phyloP scores from a whole-genome alignment of 1,140 invertebrate genomes.

The Holcopasites calliopsidis region DNA sequence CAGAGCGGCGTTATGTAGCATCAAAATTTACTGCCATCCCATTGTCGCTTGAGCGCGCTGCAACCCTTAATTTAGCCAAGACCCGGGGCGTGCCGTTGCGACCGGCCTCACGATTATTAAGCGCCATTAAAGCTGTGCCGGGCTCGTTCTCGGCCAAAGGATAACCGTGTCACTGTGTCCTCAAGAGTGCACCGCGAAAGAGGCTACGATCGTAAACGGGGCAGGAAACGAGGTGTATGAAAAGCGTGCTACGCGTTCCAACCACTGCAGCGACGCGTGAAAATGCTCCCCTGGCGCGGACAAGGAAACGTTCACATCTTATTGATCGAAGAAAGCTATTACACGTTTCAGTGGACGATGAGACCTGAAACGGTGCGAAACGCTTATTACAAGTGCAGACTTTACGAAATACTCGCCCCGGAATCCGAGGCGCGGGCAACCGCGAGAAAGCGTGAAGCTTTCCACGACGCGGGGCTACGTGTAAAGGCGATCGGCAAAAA shows the following conservation, averaged over 20 bases:
- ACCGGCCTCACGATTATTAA: conserved; percentile 25
- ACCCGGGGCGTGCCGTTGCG: background rate
- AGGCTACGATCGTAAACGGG: conserved; percentile 34
- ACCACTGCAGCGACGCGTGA: background rate
- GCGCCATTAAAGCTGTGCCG: conserved; percentile 1
- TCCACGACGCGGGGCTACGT: too few species aligned
- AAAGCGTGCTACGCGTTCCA: conserved; percentile 10
- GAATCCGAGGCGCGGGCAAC: background rate
- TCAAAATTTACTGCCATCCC: conserved; percentile 4
- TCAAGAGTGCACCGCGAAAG: conserved; percentile 13
- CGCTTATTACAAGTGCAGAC: too few species aligned
- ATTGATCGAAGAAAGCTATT: too few species aligned
- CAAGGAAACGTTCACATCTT: too few species aligned
- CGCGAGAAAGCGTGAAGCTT: background rate
- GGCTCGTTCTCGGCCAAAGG: background rate
- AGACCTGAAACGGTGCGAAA: too few species aligned
- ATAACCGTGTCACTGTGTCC: conserved; percentile 24
- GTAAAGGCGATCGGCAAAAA: conserved; percentile 24
- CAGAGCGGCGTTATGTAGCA: too few species aligned
- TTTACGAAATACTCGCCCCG: background rate
- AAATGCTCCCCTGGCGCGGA: background rate
- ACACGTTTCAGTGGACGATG: too few species aligned
- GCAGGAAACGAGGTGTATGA: background rate
- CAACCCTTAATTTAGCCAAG: conserved; percentile 10
- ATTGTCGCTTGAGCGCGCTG: background rate